phyloP scores from a whole-genome alignment of 2,888 invertebrate species.

The Ommatoiulus sabulosus region DNA sequence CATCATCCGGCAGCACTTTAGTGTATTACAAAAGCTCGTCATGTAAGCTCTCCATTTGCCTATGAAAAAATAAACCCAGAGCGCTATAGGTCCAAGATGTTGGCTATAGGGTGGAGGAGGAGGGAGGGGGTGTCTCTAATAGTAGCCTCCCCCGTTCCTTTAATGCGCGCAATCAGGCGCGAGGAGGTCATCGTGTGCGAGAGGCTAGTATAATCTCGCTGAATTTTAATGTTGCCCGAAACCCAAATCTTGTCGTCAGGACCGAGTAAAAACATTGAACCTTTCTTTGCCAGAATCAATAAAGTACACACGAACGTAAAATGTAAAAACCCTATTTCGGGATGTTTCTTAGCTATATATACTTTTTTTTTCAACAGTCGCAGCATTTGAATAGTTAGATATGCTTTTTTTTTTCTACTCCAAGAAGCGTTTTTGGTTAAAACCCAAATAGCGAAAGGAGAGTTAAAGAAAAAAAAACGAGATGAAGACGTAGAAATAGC shows the following conservation, averaged over 20 bases:
- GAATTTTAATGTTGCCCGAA: not conserved
- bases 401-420: not conserved
- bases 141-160: not conserved
- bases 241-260: not conserved
- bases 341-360: not conserved
- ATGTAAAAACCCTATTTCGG: not conserved
- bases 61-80: not conserved
- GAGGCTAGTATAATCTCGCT: not conserved
- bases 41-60: not conserved
- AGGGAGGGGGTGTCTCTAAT: not conserved
- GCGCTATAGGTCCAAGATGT: not conserved
- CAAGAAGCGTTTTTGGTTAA: not conserved
- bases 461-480: not conserved
- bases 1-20: not conserved
- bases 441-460: not conserved
- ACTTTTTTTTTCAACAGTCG: not conserved
- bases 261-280: not conserved
- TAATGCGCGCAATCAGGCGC: not conserved
- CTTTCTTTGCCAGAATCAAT: not conserved
- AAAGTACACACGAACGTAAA: not conserved
- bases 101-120: not conserved
- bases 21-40: conserved; percentile 1
- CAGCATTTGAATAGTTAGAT: not conserved
- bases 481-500: not conserved
- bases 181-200: not conserved